Evolutionary conservation across 2,797 vertebrate genomes (phyloP).

Genomic region (Takifugu ocellatus): DNA sequence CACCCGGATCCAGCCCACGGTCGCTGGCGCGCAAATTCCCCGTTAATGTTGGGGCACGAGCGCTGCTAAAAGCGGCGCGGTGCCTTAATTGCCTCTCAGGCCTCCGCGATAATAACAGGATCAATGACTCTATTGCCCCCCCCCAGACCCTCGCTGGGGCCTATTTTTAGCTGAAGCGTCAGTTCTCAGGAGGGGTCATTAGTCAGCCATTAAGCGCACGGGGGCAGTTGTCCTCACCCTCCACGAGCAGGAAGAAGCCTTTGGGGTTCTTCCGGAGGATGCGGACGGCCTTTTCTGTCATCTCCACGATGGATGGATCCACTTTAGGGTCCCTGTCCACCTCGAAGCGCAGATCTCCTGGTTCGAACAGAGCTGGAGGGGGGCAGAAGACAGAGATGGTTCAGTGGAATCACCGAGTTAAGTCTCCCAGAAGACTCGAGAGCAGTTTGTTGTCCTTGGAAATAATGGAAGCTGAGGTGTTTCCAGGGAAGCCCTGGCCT

Average conservation of each 20-base stretch:
- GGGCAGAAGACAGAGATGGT: not conserved
- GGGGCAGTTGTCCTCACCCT: constrained; percentile 62
- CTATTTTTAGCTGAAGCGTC: constrained; percentile 20
- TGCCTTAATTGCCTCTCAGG: constrained; percentile 6
- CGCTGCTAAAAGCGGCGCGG: constrained; percentile 1
- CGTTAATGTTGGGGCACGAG: constrained; percentile 5
- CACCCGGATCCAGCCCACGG: too few relatives aligned
- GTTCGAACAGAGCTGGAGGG: constrained; percentile 75
- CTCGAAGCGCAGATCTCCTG: constrained; percentile 73
- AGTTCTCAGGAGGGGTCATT: constrained; percentile 18
- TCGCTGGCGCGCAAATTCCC: not conserved
- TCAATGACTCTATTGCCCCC: constrained; percentile 25
- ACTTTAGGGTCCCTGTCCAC: constrained; percentile 64
- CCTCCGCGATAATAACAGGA: constrained; percentile 9
- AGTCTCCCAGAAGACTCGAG: too few relatives aligned
- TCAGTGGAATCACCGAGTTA: too few relatives aligned
- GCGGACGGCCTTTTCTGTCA: constrained; percentile 76
- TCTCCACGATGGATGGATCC: constrained; percentile 75
- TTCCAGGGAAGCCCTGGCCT: too few relatives aligned
- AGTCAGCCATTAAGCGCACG: constrained; percentile 7
- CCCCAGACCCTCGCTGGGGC: not conserved
- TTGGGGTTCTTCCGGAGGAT: constrained; percentile 78
- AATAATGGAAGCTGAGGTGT: too few relatives aligned
- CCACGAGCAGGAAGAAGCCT: constrained; percentile 80
- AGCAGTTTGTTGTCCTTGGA: too few relatives aligned